Evolutionary conservation across 2,113 vertebrate genomes (phyloP).

Genomic region (Sardina pilchardus): DNA sequence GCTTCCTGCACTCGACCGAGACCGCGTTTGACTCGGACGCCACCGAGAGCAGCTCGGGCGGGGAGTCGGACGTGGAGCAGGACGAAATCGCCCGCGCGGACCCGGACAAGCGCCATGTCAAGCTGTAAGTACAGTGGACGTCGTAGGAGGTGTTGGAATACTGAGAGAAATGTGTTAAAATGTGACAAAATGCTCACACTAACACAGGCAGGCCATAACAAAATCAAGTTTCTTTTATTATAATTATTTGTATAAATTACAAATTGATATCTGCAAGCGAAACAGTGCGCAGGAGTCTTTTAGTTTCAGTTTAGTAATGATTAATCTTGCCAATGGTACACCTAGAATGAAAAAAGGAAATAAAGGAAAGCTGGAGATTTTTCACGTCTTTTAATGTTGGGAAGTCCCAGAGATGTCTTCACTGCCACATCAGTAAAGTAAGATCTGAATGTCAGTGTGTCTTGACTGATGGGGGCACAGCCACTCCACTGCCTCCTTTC

Average conservation of each 20-base stretch:
- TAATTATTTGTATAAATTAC: no score
- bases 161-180: background rate
- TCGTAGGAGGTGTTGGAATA: background rate
- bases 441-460: background rate
- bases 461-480: background rate
- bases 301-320: no score
- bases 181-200: background rate
- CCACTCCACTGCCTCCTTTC: background rate
- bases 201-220: background rate
- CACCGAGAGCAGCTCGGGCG: constrained; percentile 97
- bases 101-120: constrained; percentile 85
- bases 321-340: no score
- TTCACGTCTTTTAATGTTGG: no score
- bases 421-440: background rate
- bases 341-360: no score
- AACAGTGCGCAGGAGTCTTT: no score
- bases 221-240: no score
- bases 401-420: background rate
- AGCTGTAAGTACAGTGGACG: constrained; percentile 82
- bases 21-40: constrained; percentile 93
- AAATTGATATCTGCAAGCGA: no score
- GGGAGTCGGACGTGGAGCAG: constrained; percentile 93
- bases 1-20: constrained; percentile 86
- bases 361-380: no score
- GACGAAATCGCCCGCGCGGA: constrained; percentile 89